Conservation (phyloP, 1,140 invertebrate genomes). For the Eumaeus atala region DNA sequence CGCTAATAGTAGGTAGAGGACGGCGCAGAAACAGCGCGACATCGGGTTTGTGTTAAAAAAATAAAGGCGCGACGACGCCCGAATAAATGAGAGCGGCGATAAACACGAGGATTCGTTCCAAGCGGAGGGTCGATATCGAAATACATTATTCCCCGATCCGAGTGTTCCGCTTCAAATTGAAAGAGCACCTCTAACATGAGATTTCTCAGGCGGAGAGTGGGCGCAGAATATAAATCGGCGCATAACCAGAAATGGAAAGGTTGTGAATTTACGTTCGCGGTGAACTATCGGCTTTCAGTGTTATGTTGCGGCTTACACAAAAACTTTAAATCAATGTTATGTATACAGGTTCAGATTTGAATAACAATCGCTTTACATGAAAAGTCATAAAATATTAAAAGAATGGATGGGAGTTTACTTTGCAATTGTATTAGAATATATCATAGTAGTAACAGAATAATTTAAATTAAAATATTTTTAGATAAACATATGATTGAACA, state of each 20-base stretch:
- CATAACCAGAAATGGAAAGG: conserved; percentile 70
- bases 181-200: conserved; percentile 73
- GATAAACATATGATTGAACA: too few species aligned
- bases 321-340: conserved; percentile 11
- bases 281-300: conserved; percentile 30
- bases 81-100: conserved; percentile 72
- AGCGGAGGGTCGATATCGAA: conserved; percentile 70
- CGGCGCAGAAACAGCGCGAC: conserved; percentile 60
- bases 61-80: conserved; percentile 70
- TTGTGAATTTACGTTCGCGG: conserved; percentile 63
- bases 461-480: too few species aligned
- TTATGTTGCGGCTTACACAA: conserved; percentile 19
- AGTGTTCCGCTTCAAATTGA: conserved; percentile 75
- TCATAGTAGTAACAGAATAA: too few species aligned
- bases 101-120: conserved; percentile 69
- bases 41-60: conserved; percentile 62
- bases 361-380: not conserved
- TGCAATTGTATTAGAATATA: too few species aligned
- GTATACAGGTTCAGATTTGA: conserved; percentile 6
- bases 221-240: conserved; percentile 73
- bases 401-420: too few species aligned
- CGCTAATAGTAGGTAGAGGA: conserved; percentile 60
- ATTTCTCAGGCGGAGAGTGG: conserved; percentile 72
- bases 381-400: too few species aligned
- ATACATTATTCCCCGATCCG: conserved; percentile 73